A percentile compares a stretch with the other conserved stretches of the same genome.
phyloP scores from a whole-genome alignment of 2,113 vertebrate genomes.

The Amblyornis subalaris region DNA sequence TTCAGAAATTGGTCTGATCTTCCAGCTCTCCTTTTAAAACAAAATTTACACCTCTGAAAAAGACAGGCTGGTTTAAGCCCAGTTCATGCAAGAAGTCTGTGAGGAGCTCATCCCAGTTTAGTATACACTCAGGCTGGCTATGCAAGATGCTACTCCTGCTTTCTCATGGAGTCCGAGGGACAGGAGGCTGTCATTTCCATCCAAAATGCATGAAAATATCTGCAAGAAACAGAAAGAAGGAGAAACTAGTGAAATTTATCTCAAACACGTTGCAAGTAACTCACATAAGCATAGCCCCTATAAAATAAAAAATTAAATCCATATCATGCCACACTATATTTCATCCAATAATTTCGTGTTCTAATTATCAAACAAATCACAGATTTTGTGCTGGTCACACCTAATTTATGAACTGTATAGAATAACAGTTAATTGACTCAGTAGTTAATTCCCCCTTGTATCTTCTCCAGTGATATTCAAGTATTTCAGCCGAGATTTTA shows the following conservation, averaged over 20 bases:
- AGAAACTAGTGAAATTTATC: slow-evolving; percentile 27
- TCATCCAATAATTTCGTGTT: slow-evolving; percentile 40
- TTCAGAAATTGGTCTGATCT: not conserved
- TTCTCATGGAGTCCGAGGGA: not conserved
- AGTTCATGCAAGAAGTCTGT: not conserved
- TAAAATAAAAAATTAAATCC: slow-evolving; percentile 53
- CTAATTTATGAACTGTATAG: slow-evolving; percentile 62
- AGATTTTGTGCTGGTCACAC: slow-evolving; percentile 59
- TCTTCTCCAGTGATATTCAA: slow-evolving; percentile 52
- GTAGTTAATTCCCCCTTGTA: slow-evolving; percentile 65
- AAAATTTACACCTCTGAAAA: not conserved
- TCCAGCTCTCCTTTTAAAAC: not conserved
- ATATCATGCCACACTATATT: slow-evolving; percentile 1
- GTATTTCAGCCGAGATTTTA: slow-evolving; percentile 71
- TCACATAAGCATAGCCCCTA: not conserved
- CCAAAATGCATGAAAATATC: not conserved
- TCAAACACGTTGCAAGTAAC: not conserved
- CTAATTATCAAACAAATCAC: slow-evolving; percentile 69
- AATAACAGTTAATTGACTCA: slow-evolving; percentile 58
- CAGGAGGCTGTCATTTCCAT: not conserved
- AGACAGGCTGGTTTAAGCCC: not conserved
- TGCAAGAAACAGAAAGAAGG: not conserved
- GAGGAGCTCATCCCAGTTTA: not conserved
- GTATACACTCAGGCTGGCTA: not conserved
- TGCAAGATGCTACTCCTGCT: not conserved